A percentile compares a stretch with the other conserved stretches of the same genome.
These are phyloP conservation scores for Vanacampus margaritifer DNA, from an alignment of 2,113 vertebrate species.

Conservation along the genomic window DNA sequence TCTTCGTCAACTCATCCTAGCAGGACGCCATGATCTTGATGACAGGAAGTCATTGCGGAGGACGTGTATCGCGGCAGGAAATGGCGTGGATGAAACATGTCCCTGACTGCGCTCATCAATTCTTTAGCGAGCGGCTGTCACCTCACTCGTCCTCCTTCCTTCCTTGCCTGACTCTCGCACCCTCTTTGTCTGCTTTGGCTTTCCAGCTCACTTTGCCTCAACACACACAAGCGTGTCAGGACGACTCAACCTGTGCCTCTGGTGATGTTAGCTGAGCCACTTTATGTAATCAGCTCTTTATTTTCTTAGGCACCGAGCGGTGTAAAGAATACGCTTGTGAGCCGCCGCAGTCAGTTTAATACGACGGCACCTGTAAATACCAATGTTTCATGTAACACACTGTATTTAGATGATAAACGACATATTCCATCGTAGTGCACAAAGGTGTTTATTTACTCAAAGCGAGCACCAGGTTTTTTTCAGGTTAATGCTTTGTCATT, in stretches of 20 bases:
- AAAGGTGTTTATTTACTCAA: too few relatives aligned
- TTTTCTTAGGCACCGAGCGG: background rate
- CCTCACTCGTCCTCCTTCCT: conserved; percentile 38
- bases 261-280: conserved; percentile 6
- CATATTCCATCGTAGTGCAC: too few relatives aligned
- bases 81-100: conserved; percentile 67
- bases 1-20: conserved; percentile 58
- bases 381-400: too few relatives aligned
- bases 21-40: conserved; percentile 73
- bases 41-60: conserved; percentile 65
- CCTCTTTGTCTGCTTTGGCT: conserved; percentile 3
- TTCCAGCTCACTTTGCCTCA: conserved; percentile 1
- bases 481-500: too few relatives aligned
- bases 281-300: background rate
- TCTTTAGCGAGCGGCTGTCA: conserved; percentile 66
- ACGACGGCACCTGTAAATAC: too few relatives aligned
- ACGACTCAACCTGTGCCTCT: conserved; percentile 23
- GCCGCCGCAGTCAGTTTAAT: too few relatives aligned
- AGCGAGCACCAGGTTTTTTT: too few relatives aligned
- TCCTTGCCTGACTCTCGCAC: conserved; percentile 13
- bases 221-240: conserved; percentile 10
- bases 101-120: conserved; percentile 66
- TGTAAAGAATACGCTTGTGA: background rate
- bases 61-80: conserved; percentile 65
- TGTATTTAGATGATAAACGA: too few relatives aligned